A percentile compares a stretch with the other conserved stretches of the same genome.
Evolutionary conservation across 2,113 vertebrate species (phyloP).

Genomic region (Siniperca knerii): DNA sequence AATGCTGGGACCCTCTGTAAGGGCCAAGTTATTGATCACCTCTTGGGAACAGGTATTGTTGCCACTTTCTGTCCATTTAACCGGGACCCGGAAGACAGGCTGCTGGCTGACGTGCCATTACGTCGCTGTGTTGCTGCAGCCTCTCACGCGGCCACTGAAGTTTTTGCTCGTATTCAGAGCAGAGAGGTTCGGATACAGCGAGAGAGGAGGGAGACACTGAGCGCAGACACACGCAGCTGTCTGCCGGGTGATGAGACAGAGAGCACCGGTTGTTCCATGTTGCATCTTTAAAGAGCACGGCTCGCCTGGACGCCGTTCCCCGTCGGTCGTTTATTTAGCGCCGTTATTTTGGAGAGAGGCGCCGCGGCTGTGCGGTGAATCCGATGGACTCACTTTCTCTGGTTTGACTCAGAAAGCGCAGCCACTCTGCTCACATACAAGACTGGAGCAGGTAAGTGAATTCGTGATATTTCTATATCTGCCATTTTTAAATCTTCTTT

Average conservation of each 20-base stretch:
- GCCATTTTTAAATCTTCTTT: neutral
- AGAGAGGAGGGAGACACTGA: conserved; percentile 35
- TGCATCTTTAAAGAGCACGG: neutral
- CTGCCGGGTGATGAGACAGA: conserved; percentile 19
- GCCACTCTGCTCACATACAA: neutral
- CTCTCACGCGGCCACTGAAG: conserved; percentile 68
- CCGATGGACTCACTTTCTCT: conserved; percentile 43
- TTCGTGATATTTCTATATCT: neutral
- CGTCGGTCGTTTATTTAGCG: neutral
- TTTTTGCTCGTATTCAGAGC: conserved; percentile 71
- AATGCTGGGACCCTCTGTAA: neutral
- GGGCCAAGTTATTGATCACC: conserved; percentile 17
- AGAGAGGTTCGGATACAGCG: conserved; percentile 61
- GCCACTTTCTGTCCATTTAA: conserved; percentile 53
- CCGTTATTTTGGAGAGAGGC: conserved; percentile 18
- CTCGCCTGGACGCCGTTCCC: conserved; percentile 3
- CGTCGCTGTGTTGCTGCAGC: conserved; percentile 71
- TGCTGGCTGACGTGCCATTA: conserved; percentile 78
- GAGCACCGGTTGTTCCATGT: neutral
- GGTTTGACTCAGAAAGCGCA: conserved; percentile 27
- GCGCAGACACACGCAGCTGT: conserved; percentile 29
- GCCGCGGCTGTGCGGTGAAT: conserved; percentile 19
- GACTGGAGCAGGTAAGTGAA: conserved; percentile 36
- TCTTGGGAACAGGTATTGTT: conserved; percentile 45
- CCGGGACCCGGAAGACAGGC: conserved; percentile 75